Evolutionary conservation across 2,888 invertebrate species (phyloP), one percentile per base, ranked within the genome.

Genomic region (Neuroscelio doddi): DNA sequence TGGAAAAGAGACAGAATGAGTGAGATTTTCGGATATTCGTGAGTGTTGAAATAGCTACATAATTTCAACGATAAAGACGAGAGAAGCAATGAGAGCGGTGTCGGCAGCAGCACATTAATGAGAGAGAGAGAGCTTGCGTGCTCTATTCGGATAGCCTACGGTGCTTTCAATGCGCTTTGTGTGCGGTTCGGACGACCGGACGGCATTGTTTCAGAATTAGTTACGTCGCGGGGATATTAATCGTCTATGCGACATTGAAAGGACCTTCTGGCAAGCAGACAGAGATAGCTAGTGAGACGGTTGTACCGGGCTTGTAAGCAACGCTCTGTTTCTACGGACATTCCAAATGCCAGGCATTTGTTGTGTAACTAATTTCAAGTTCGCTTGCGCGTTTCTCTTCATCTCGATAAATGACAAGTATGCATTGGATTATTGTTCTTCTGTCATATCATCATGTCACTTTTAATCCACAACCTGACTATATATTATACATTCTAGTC

Each of bases 171-270:
- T 45, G 49, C 46, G 63, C 55, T 55, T 57, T 57, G 59, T 64
- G 64, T 39, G 39, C 42, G 30, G 55, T 39, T 53, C 36, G 47
- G 52, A 56, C 55, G 51, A 41, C 30, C 57, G 49, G 38, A 14
- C 36, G 41, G 62, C 67, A 68, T 73, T 73, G 73, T 73, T 68
- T 70, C 47, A 52, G 67, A 70, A 70, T 73, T 71, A 73, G 70
- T 69, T 70, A 71, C 68, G 73, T 69, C 68, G 66, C 59, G 57
- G 44, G 65, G 67, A 68, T 70, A 73, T 71, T 71, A 70, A 73
- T 71, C 69, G 68, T 56, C 61, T 47, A 61, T 57, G 38, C 51
- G 42, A 52, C 65, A 65, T 61, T 65, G 65, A 56, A 65, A 52
- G 56, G 51, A 64, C 56, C 47, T 5, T 9, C 50, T n/a, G 30